A percentile compares a stretch with the other conserved stretches of the same genome.
Evolutionary conservation across 1,140 invertebrate genomes (phyloP).

Genomic region (Drosophila murphyi): DNA sequence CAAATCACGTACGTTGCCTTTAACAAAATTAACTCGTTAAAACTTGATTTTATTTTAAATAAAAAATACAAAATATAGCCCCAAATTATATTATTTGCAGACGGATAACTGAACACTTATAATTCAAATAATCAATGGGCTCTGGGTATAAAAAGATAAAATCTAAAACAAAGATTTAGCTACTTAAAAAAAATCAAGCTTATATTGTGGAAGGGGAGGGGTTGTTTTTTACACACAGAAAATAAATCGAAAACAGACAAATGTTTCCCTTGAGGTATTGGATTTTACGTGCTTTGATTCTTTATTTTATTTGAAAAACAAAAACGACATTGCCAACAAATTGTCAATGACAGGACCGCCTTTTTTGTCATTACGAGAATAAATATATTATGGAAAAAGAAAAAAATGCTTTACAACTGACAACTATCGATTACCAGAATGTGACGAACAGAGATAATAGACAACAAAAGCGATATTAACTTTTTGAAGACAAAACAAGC

Average conservation of each 20-base stretch:
- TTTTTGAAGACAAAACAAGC: no score
- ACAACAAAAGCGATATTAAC: no score
- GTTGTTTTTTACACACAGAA: conserved; percentile 1
- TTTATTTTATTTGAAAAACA: conserved; percentile 27
- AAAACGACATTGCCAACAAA: background rate
- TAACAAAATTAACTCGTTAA: background rate
- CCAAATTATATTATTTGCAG: background rate
- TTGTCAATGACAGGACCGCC: background rate
- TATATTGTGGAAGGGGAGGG: conserved; percentile 6
- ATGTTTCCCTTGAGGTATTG: conserved; percentile 50
- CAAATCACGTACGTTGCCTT: conserved; percentile 63
- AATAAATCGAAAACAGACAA: conserved; percentile 43
- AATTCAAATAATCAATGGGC: no score
- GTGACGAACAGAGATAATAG: no score
- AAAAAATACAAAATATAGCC: background rate
- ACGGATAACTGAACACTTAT: no score
- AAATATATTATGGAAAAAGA: background rate
- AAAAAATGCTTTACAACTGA: no score
- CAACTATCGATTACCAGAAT: no score
- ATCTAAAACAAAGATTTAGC: background rate
- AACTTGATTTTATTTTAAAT: conserved; percentile 7
- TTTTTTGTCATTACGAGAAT: conserved; percentile 5
- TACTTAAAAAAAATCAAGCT: background rate
- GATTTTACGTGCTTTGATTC: conserved; percentile 44
- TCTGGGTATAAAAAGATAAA: no score